These are phyloP conservation scores for Myotis planiceps DNA, from an alignment of 2,797 vertebrate genomes.

Conservation along the genomic window DNA sequence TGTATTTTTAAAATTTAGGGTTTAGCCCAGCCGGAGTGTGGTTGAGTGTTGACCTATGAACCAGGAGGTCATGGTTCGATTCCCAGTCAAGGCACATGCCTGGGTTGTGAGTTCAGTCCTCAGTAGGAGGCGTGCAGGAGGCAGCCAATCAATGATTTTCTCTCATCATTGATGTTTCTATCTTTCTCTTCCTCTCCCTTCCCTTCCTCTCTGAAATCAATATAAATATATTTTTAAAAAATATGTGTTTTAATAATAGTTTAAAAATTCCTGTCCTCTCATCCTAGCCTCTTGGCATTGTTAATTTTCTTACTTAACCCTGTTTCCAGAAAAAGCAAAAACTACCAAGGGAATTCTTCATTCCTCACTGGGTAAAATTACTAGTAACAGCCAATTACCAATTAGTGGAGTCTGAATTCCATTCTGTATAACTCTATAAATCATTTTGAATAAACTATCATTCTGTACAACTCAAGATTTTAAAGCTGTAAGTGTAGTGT, in stretches of 20 bases:
- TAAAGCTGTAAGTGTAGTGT: neutral
- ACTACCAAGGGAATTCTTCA: neutral
- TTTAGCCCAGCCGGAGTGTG: too few species aligned
- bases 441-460: neutral
- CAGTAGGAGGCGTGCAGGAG: too few species aligned
- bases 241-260: neutral
- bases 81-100: too few species aligned
- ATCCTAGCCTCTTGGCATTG: neutral
- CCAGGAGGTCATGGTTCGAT: too few species aligned
- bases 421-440: neutral
- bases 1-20: neutral
- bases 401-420: neutral
- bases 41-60: too few species aligned
- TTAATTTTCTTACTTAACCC: neutral
- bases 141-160: too few species aligned
- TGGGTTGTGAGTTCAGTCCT: too few species aligned
- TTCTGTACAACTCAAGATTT: neutral
- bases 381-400: neutral
- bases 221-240: too few species aligned
- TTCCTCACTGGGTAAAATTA: neutral
- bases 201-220: too few species aligned
- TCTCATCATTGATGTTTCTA: too few species aligned
- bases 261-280: neutral
- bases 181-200: too few species aligned
- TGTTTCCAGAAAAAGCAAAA: slow-evolving; percentile 17